Evolutionary conservation across 2,888 invertebrate genomes (phyloP).

Genomic region (Eristalis pertinax): DNA sequence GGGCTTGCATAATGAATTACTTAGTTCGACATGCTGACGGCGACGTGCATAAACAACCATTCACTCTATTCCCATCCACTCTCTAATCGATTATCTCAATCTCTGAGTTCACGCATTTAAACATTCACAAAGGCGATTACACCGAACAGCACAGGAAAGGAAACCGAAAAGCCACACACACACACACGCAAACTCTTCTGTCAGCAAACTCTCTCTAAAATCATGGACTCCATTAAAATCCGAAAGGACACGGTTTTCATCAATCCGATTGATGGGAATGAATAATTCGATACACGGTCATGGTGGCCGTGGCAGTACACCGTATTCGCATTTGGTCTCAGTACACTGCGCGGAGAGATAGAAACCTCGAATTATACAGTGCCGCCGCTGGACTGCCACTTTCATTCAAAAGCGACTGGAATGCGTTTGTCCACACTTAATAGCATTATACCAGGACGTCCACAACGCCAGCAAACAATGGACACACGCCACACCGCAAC

Average conservation of each 20-base stretch:
- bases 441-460: conserved; percentile 6
- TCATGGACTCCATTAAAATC: conserved; percentile 28
- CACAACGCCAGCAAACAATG: not conserved
- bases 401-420: not conserved
- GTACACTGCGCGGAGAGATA: not conserved
- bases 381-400: conserved; percentile 9
- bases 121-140: not conserved
- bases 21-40: too few relatives aligned
- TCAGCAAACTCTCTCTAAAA: not conserved
- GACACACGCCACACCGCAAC: conserved; percentile 1
- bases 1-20: too few relatives aligned
- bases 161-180: not conserved
- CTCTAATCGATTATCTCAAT: not conserved
- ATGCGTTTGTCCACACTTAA: conserved; percentile 31
- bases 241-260: not conserved
- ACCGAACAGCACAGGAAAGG: not conserved
- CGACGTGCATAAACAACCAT: too few relatives aligned
- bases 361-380: not conserved
- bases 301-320: not conserved
- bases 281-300: conserved; percentile 18
- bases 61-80: not conserved
- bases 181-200: too few relatives aligned
- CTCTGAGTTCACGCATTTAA: not conserved
- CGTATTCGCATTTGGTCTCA: not conserved
- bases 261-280: conserved; percentile 2